Percentiles rank a stretch among this genome's conserved stretches.
phyloP scores from a whole-genome alignment of 2,113 vertebrate genomes.

The Laterallus jamaicensis region DNA sequence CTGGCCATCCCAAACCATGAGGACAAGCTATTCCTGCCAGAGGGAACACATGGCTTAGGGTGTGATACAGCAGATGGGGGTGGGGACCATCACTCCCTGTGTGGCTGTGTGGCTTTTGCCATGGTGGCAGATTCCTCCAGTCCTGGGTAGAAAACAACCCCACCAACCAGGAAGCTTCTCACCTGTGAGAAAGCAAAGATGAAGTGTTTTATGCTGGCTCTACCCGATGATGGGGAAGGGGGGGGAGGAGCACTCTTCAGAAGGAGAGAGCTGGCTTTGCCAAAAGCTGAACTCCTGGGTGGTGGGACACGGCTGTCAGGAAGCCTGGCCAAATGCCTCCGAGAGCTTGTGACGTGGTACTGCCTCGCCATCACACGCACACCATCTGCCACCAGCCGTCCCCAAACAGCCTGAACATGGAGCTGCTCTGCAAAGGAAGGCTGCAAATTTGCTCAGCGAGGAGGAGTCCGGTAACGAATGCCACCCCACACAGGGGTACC shows the following conservation, averaged over 20 bases:
- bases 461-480: not conserved
- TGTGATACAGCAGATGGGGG: not conserved
- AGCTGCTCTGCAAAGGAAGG: slow-evolving; percentile 21
- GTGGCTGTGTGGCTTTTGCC: fast-evolving
- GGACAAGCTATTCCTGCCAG: not conserved
- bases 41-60: not conserved
- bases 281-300: slow-evolving; percentile 7
- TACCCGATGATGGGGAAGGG: not conserved
- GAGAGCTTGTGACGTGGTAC: slow-evolving; percentile 34
- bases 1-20: not conserved
- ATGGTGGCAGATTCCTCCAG: not conserved
- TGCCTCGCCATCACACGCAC: not conserved
- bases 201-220: not conserved
- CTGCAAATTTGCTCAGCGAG: not conserved
- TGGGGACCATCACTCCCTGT: not conserved
- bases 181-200: not conserved
- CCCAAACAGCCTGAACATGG: not conserved
- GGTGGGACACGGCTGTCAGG: slow-evolving; percentile 21
- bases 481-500: not conserved
- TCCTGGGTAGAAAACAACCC: not conserved
- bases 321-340: slow-evolving; percentile 37
- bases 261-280: not conserved
- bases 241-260: not conserved
- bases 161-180: not conserved
- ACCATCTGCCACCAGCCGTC: slow-evolving; percentile 38